These are phyloP conservation scores for Argya squamiceps DNA, from an alignment of 2,797 vertebrate species.

Conservation along the genomic window DNA sequence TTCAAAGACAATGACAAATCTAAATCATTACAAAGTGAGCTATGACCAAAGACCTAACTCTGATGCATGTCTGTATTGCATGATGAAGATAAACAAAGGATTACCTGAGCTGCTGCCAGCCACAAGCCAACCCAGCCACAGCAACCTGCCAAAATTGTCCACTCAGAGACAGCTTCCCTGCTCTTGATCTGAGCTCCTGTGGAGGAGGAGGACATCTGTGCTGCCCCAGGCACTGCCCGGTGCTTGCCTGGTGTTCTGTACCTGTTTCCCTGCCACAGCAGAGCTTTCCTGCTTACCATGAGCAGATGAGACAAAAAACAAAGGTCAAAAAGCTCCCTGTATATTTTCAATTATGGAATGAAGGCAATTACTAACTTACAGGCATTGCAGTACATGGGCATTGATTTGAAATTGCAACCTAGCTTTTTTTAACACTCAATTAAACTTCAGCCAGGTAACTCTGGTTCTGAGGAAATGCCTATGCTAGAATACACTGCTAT, in stretches of 20 bases:
- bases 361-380: background rate
- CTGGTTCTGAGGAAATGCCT: background rate
- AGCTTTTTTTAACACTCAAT: background rate
- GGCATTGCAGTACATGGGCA: background rate
- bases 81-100: background rate
- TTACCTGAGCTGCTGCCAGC: background rate
- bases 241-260: background rate
- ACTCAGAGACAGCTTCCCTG: background rate
- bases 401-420: background rate
- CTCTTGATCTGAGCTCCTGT: no score
- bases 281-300: background rate
- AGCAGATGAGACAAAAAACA: background rate
- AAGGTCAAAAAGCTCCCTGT: background rate
- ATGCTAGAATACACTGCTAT: background rate
- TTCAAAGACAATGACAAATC: background rate
- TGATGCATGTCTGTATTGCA: background rate
- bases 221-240: background rate
- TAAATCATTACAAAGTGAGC: background rate
- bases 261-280: background rate
- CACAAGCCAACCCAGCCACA: background rate
- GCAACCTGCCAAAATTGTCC: accelerated
- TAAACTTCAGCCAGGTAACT: background rate
- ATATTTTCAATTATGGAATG: background rate
- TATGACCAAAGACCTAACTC: background rate
- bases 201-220: accelerated